Percentiles rank a stretch among this genome's conserved stretches.
Evolutionary conservation across 2,888 invertebrate species (phyloP).

Genomic region (Pristionchus maxplancki): DNA sequence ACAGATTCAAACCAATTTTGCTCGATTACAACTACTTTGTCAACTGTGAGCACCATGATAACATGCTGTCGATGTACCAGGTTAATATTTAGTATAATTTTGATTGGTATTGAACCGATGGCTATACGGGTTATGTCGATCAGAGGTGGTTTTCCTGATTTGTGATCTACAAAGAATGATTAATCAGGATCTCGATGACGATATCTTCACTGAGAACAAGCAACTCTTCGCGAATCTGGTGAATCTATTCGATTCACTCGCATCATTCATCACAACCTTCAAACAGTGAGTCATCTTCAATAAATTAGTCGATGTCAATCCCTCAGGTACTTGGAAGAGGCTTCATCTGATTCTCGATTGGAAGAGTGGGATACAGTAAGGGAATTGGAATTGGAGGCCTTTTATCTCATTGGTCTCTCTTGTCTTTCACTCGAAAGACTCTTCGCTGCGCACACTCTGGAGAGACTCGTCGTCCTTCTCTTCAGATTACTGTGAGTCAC

Average conservation of each 20-base stretch:
- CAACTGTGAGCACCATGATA: conserved; percentile 38
- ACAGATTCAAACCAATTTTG: conserved; percentile 41
- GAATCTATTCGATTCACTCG: conserved; percentile 46
- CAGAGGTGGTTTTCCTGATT: background rate
- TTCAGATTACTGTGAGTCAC: conserved; percentile 48
- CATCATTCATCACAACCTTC: conserved; percentile 48
- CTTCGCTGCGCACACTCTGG: conserved; percentile 40
- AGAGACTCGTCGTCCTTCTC: conserved; percentile 47
- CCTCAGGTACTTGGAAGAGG: conserved; percentile 44
- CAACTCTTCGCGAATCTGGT: conserved; percentile 37
- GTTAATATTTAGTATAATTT: background rate
- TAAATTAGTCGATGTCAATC: background rate
- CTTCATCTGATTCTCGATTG: conserved; percentile 48
- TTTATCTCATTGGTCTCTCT: conserved; percentile 1
- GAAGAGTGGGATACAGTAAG: conserved; percentile 52
- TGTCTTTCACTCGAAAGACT: conserved; percentile 47
- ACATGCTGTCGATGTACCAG: conserved; percentile 40
- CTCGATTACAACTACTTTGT: conserved; percentile 52
- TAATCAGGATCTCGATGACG: conserved; percentile 52
- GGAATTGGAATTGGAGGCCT: conserved; percentile 47
- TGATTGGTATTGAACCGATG: background rate
- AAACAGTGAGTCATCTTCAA: conserved; percentile 40
- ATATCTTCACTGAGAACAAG: conserved; percentile 48
- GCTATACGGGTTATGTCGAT: background rate
- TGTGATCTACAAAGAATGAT: background rate